Conservation (phyloP, 1,140 invertebrate species). For the Archegozetes longisetosus region DNA sequence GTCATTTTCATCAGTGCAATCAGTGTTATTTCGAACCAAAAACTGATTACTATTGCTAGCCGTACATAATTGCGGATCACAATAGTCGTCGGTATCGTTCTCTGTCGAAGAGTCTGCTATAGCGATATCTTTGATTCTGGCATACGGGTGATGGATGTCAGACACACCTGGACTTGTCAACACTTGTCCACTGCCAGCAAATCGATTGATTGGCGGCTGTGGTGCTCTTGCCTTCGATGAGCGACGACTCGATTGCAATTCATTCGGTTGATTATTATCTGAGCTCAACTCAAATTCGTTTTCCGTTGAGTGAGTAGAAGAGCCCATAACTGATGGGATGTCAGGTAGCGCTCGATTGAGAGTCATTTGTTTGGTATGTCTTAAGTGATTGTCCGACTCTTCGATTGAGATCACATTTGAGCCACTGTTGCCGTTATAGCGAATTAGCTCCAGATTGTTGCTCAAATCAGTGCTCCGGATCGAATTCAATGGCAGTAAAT, state of each 20-base stretch:
- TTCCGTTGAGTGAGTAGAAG: not conserved
- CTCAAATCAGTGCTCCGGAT: not conserved
- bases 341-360: constrained; percentile 14
- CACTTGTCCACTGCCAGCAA: not conserved
- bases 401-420: not conserved
- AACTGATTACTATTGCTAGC: too few relatives aligned
- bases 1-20: not conserved
- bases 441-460: not conserved
- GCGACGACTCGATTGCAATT: not conserved
- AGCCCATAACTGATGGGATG: not conserved
- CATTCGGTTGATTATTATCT: not conserved
- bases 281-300: not conserved
- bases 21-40: not conserved
- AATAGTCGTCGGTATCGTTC: constrained; percentile 14
- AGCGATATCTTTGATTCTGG: not conserved
- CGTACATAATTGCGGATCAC: not conserved
- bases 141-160: constrained; percentile 5
- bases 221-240: not conserved
- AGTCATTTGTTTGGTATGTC: not conserved
- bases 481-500: not conserved
- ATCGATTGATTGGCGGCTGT: not conserved
- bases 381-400: not conserved
- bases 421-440: not conserved
- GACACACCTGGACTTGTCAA: not conserved
- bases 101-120: constrained; percentile 11